Conservation (phyloP, 2,113 vertebrate genomes). For the Alectura lathami region DNA sequence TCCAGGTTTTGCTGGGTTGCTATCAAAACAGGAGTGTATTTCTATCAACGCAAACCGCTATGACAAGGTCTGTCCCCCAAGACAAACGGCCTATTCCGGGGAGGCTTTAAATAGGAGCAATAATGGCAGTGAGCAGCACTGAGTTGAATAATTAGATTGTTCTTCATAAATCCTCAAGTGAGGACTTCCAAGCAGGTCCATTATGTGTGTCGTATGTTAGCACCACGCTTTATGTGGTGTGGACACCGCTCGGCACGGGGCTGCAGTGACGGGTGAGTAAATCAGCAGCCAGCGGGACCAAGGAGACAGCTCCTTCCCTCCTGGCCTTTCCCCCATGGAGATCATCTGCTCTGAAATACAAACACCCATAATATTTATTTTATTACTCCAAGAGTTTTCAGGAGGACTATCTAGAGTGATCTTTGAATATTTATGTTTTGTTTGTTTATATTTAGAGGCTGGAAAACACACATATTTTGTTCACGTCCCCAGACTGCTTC, state of each 20-base stretch:
- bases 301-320: background rate
- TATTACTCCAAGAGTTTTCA: background rate
- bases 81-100: constrained; percentile 68
- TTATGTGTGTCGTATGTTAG: constrained; percentile 62
- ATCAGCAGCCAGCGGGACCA: constrained; percentile 9
- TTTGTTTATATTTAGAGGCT: constrained; percentile 59
- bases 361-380: constrained; percentile 19
- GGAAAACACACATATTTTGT: constrained; percentile 60
- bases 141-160: constrained; percentile 71
- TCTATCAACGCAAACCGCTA: constrained; percentile 51
- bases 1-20: constrained; percentile 35
- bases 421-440: constrained; percentile 59
- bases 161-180: constrained; percentile 71
- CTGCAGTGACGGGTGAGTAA: constrained; percentile 33
- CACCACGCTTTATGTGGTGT: constrained; percentile 43
- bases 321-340: background rate
- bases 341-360: constrained; percentile 18
- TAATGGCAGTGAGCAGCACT: constrained; percentile 65
- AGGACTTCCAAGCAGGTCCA: constrained; percentile 58
- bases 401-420: constrained; percentile 10
- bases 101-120: constrained; percentile 66
- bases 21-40: constrained; percentile 59
- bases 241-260: constrained; percentile 28
- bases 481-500: background rate
- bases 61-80: constrained; percentile 73